Base-by-base conservation (phyloP, 2,113 vertebrate species). In the Lathamus discolor region DNA sequence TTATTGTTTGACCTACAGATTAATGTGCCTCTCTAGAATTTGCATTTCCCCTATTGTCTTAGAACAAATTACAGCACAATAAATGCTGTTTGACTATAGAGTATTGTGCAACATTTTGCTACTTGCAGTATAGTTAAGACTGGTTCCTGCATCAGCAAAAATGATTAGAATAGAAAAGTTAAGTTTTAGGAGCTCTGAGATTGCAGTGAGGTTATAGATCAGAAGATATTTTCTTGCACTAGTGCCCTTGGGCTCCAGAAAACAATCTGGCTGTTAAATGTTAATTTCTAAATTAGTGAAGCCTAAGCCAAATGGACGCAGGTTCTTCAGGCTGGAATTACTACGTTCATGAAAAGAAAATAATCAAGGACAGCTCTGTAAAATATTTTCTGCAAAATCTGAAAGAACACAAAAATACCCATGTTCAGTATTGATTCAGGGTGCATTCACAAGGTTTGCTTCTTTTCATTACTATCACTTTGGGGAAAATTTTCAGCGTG, bases 1-100 rank as follows among this genome's bases (percentile, higher is more conserved):
- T 97, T 97, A 96, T 98, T 98, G 96, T 96, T 96, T 98, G 96
- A 98, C 95, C 96, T 95, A 97, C 94, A 93, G 97, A 97, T 98
- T 97, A 97, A 97, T 98, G 96, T 64, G 89, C 86, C 97, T 97
- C 95, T 94, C 76, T 94, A 97, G 98, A 97, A 97, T 98, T 98
- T 96, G 93, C 94, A 97, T 96, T 87, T 88, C 57, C 92, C 84
- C 91, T 94, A 77, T 88, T 97, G 97, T 97, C 91, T 86, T 95
- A 96, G 94, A 96, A 87, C 85, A 98, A 97, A 98, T 98, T 97
- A 96, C 84, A 83, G 73, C 79, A 93, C 90, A 97, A 93, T 95
- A 95, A 96, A 96, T 97, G 96, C 80, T 93, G 76, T 92, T 86
- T 96, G 89, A 96, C 63, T 92, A 74, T 85, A 97, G 95, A 97